phyloP scores from a whole-genome alignment of 2,888 invertebrate genomes.

The Agrochola macilenta region DNA sequence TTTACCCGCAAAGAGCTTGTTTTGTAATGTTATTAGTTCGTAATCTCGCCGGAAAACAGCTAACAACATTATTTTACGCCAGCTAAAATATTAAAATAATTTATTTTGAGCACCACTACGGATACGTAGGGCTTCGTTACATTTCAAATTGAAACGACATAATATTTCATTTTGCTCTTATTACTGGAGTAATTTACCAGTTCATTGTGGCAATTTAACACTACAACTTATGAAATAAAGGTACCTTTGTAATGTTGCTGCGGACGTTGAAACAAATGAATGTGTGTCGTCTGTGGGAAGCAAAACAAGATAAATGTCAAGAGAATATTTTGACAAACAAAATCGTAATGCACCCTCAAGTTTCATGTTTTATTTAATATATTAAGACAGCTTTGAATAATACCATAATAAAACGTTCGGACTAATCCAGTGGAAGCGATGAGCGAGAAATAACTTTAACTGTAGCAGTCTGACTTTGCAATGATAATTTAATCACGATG shows the following conservation, averaged over 20 bases:
- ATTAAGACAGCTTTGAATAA: slow-evolving; percentile 68
- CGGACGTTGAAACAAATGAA: not conserved
- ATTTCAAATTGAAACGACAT: slow-evolving; percentile 69
- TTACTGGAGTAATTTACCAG: slow-evolving; percentile 62
- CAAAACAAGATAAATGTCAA: slow-evolving; percentile 14
- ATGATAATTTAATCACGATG: slow-evolving; percentile 88
- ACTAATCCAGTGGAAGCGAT: slow-evolving; percentile 75
- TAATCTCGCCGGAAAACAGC: slow-evolving; percentile 89
- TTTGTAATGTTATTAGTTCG: slow-evolving; percentile 90
- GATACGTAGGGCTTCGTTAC: slow-evolving; percentile 73
- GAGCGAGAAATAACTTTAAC: slow-evolving; percentile 76
- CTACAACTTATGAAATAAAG: slow-evolving; percentile 24
- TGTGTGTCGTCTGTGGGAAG: not conserved
- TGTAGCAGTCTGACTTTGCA: slow-evolving; percentile 83
- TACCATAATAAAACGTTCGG: slow-evolving; percentile 74
- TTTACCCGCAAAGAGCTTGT: slow-evolving; percentile 89
- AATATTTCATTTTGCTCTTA: slow-evolving; percentile 67
- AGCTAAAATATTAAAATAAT: slow-evolving; percentile 89
- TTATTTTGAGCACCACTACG: slow-evolving; percentile 82
- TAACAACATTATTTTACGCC: slow-evolving; percentile 87
- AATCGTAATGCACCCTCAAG: slow-evolving; percentile 24
- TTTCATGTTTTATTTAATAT: slow-evolving; percentile 57
- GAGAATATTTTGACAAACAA: slow-evolving; percentile 38
- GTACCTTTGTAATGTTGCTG: not conserved
- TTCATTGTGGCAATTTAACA: slow-evolving; percentile 52